A percentile compares a stretch with the other conserved stretches of the same genome.
Evolutionary conservation across 2,888 invertebrate genomes (phyloP).

Genomic region (Parochlus steinenii): DNA sequence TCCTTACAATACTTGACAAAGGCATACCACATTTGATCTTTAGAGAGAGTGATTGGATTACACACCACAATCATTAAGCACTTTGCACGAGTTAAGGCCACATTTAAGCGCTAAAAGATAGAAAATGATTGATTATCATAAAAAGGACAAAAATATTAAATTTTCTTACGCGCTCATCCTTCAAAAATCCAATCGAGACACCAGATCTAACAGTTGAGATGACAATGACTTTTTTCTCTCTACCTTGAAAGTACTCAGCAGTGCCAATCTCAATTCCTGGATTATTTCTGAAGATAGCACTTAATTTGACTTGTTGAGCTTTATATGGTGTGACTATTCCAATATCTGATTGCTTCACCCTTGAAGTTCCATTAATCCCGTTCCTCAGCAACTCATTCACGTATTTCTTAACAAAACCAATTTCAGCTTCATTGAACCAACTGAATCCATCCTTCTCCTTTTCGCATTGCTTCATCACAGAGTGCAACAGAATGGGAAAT

Average conservation of each 20-base stretch:
- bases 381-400: conserved; percentile 34
- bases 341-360: conserved; percentile 32
- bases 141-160: too few relatives aligned
- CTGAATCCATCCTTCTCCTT: neutral
- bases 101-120: conserved; percentile 5
- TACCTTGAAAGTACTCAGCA: conserved; percentile 77
- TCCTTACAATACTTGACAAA: conserved; percentile 21
- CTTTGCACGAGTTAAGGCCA: conserved; percentile 4
- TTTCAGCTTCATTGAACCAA: neutral
- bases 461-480: conserved; percentile 20
- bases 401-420: conserved; percentile 30
- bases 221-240: conserved; percentile 65
- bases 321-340: conserved; percentile 43
- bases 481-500: conserved; percentile 42
- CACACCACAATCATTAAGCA: conserved; percentile 1
- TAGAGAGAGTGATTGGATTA: conserved; percentile 2
- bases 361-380: conserved; percentile 30
- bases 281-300: conserved; percentile 14
- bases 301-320: conserved; percentile 13
- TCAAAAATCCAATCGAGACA: conserved; percentile 1
- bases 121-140: too few relatives aligned
- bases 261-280: conserved; percentile 52
- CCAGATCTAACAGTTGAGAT: conserved; percentile 60
- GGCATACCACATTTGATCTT: conserved; percentile 18
- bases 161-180: neutral